Evolutionary conservation across 2,888 invertebrate genomes (phyloP), one percentile per base, ranked within the genome.

Genomic region (Eulithis testata): DNA sequence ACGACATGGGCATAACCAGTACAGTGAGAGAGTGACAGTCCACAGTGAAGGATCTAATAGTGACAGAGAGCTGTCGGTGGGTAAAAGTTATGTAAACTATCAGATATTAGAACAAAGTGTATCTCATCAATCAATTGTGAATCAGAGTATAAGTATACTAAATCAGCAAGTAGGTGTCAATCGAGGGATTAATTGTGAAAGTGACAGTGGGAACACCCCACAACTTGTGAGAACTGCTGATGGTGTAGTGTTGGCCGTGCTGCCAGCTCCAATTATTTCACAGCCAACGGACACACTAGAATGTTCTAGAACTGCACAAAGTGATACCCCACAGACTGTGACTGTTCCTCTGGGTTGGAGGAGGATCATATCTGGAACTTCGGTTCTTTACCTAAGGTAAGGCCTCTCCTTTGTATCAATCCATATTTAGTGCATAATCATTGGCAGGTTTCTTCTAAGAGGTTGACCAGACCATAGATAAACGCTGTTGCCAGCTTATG

Each of bases 71-170:
- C 78, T 88, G 69, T 83, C 84, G 51, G 82, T 86, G 68, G 86
- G 85, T 54, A 91, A 91, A 73, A 88, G 87, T 81, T 90, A 85
- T 87, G 87, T 93, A 79, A 93, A 93, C 88, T 93, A 93, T 83
- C 93, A 93, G 81, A 88, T 93, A 79, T 84, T 93, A 85, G 93
- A 93, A 89, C 93, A 93, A 79, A 93, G 91, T 89, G 90, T 93
- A 70, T 89, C 91, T 65, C 93, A 93, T 78, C 93, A 93, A 73
- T 91, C 92, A 36, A 91, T 92, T 85, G 91, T 93, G 76, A 93
- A 93, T 87, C 92, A 93, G 76, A 91, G 90, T 86, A 91, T 93
- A 75, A 92, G 89, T 85, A 91, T 93, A 85, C 82, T 93, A 74
- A 93, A 91, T 81, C 93, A 92, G 83, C 92, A 93, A 83, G 90